These are phyloP conservation scores for Mesorhabditis belari DNA, from an alignment of 2,888 invertebrate genomes.

Conservation along the genomic window DNA sequence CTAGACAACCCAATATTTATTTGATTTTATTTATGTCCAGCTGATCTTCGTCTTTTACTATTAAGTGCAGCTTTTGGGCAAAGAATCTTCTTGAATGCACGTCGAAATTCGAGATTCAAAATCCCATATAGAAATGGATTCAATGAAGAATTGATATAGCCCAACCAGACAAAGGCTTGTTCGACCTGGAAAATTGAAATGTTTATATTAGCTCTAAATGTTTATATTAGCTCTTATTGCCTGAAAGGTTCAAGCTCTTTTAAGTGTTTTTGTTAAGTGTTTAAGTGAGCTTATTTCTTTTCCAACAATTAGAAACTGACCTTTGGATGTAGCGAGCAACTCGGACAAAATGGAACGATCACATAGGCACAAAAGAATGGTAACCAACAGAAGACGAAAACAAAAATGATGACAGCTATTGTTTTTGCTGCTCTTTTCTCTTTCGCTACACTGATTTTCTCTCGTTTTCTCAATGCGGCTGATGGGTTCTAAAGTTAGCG, in stretches of 20 bases:
- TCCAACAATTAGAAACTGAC: conserved; percentile 14
- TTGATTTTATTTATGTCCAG: conserved; percentile 12
- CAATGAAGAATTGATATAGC: conserved; percentile 50
- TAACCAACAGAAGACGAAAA: conserved; percentile 53
- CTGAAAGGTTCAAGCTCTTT: background rate
- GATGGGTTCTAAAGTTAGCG: conserved; percentile 32
- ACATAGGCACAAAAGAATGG: conserved; percentile 53
- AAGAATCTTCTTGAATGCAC: conserved; percentile 51
- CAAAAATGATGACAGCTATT: conserved; percentile 54
- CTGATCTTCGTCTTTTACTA: conserved; percentile 22
- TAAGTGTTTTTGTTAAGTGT: background rate
- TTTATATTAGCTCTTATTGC: background rate
- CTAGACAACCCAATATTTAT: too few relatives aligned
- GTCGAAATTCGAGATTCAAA: conserved; percentile 51
- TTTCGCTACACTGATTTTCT: conserved; percentile 53
- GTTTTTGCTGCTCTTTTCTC: conserved; percentile 54
- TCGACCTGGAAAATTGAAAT: conserved; percentile 44
- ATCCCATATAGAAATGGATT: conserved; percentile 52
- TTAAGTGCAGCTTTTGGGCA: conserved; percentile 45
- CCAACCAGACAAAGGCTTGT: conserved; percentile 52
- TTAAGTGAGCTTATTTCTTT: background rate
- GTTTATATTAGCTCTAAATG: background rate
- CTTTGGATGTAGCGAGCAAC: conserved; percentile 51
- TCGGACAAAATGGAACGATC: conserved; percentile 52
- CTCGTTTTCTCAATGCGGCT: conserved; percentile 44